phyloP scores from a whole-genome alignment of 2,113 vertebrate species.

The Elaphurus davidianus region DNA sequence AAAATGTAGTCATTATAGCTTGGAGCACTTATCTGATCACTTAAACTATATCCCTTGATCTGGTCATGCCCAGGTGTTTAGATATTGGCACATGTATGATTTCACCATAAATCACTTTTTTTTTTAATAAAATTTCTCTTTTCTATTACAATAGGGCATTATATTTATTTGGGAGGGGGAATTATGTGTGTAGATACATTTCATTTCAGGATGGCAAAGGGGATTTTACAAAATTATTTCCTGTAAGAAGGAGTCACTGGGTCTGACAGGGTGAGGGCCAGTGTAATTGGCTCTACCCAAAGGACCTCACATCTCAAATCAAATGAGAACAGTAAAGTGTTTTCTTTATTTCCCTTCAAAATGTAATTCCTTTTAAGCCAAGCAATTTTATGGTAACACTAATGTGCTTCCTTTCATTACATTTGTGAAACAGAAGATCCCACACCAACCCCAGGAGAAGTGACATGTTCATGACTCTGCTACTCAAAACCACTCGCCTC shows the following conservation, averaged over 20 bases:
- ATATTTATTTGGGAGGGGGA: background rate
- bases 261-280: background rate
- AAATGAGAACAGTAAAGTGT: background rate
- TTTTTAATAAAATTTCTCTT: background rate
- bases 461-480: fast-evolving
- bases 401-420: background rate
- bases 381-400: fast-evolving
- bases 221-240: background rate
- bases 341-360: background rate
- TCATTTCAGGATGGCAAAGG: background rate
- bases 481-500: background rate
- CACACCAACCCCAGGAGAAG: background rate
- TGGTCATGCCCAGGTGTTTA: too few species aligned
- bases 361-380: background rate
- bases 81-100: fast-evolving
- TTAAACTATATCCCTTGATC: background rate
- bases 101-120: background rate
- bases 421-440: background rate
- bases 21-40: background rate
- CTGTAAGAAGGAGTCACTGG: background rate
- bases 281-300: fast-evolving
- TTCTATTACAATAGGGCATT: background rate
- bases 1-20: background rate
- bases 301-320: background rate
- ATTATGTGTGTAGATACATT: background rate